Percentiles rank a stretch among this genome's conserved stretches.
phyloP scores from a whole-genome alignment of 1,140 invertebrate genomes.

The Eriocheir sinensis region DNA sequence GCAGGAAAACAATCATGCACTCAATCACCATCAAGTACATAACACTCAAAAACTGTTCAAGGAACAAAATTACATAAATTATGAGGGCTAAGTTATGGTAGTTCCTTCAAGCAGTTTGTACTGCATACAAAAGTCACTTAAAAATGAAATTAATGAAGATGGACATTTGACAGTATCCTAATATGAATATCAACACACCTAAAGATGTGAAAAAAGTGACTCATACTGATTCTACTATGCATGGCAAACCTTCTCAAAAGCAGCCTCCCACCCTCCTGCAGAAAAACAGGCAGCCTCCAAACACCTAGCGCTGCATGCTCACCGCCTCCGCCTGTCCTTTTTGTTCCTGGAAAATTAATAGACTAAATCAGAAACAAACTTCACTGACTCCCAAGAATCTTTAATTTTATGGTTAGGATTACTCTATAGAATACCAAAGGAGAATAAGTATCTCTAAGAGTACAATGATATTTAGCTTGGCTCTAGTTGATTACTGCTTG shows the following conservation, averaged over 20 bases:
- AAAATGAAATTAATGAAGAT: neutral
- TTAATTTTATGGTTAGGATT: neutral
- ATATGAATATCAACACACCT: neutral
- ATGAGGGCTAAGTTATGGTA: neutral
- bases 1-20: neutral
- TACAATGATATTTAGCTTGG: neutral
- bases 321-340: slow-evolving; percentile 39
- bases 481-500: neutral
- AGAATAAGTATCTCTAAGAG: neutral
- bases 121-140: neutral
- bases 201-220: neutral
- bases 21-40: neutral
- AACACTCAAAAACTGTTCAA: neutral
- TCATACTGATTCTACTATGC: neutral
- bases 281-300: neutral
- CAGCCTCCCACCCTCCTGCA: neutral
- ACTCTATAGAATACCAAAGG: neutral
- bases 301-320: neutral
- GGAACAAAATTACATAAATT: neutral
- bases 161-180: neutral
- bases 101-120: neutral
- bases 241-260: neutral
- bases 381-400: neutral
- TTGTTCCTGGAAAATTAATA: slow-evolving; percentile 33
- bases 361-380: neutral